These are phyloP conservation scores for Oncorhynchus kisutch DNA, from an alignment of 2,113 vertebrate species.

Conservation along the genomic window DNA sequence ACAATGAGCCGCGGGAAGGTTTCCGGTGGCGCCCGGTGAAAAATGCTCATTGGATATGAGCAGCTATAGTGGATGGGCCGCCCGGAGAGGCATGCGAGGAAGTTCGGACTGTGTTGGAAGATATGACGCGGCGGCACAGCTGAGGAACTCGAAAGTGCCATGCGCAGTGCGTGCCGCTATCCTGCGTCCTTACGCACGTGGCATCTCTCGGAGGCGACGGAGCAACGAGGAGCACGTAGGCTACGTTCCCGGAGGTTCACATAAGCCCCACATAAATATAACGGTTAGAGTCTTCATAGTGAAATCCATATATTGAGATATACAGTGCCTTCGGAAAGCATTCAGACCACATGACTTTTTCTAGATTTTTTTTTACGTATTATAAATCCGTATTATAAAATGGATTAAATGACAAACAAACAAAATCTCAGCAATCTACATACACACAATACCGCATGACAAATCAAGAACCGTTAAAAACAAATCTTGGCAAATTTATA, in stretches of 20 bases:
- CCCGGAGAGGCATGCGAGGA: conserved; percentile 43
- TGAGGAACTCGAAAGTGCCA: conserved; percentile 14
- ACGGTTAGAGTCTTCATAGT: not conserved
- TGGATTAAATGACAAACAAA: no score
- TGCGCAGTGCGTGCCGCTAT: conserved; percentile 12
- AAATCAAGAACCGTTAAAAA: no score
- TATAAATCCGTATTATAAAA: no score
- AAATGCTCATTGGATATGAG: conserved; percentile 20
- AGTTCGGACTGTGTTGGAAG: conserved; percentile 69
- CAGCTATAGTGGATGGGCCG: conserved; percentile 43
- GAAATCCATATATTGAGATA: no score
- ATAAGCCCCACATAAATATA: not conserved
- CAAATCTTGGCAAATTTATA: no score
- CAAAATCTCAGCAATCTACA: no score
- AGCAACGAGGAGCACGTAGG: not conserved
- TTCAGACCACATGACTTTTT: no score
- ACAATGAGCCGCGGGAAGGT: not conserved
- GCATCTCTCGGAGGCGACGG: no score
- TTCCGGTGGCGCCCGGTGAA: conserved; percentile 26
- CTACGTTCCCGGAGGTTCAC: not conserved
- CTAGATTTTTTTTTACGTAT: not conserved
- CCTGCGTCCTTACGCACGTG: conserved; percentile 45
- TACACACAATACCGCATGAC: no score
- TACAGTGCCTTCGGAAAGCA: no score
- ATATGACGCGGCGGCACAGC: conserved; percentile 66